A percentile compares a stretch with the other conserved stretches of the same genome.
These are phyloP conservation scores for Albula glossodonta DNA, from an alignment of 2,113 vertebrate genomes.

Conservation along the genomic window DNA sequence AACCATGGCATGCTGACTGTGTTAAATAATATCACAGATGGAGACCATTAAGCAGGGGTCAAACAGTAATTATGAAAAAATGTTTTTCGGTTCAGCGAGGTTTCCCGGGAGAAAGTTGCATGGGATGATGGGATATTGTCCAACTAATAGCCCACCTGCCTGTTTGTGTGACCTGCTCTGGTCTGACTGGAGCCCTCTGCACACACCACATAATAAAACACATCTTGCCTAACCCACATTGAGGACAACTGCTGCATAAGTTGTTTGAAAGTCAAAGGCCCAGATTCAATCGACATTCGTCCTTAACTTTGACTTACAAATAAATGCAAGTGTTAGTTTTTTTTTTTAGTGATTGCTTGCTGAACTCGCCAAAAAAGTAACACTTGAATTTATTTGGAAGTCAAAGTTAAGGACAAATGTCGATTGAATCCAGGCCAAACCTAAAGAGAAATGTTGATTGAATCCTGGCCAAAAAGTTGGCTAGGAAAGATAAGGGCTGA, in stretches of 20 bases:
- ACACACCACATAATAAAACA: slow-evolving; percentile 34
- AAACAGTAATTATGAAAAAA: slow-evolving; percentile 39
- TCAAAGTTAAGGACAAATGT: background rate
- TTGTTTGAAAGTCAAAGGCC: slow-evolving; percentile 55
- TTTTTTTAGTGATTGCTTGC: background rate
- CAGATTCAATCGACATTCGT: background rate
- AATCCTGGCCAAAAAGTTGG: background rate
- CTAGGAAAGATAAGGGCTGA: too few species aligned
- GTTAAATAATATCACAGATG: slow-evolving; percentile 53
- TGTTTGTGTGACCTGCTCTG: slow-evolving; percentile 35
- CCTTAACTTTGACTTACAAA: background rate
- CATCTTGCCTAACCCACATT: background rate
- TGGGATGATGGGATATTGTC: slow-evolving; percentile 17
- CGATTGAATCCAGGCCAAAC: background rate
- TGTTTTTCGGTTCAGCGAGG: slow-evolving; percentile 20
- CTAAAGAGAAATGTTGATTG: background rate
- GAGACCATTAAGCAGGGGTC: slow-evolving; percentile 31
- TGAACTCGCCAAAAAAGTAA: background rate
- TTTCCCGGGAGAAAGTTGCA: slow-evolving; percentile 18
- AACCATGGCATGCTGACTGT: slow-evolving; percentile 30
- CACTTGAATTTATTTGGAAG: background rate
- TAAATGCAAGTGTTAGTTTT: background rate
- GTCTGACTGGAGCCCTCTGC: slow-evolving; percentile 33
- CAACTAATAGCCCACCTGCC: slow-evolving; percentile 41
- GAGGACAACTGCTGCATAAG: slow-evolving; percentile 33